A percentile compares a stretch with the other conserved stretches of the same genome.
Conservation (phyloP, 2,113 vertebrate genomes). For the Pelobates fuscus region DNA sequence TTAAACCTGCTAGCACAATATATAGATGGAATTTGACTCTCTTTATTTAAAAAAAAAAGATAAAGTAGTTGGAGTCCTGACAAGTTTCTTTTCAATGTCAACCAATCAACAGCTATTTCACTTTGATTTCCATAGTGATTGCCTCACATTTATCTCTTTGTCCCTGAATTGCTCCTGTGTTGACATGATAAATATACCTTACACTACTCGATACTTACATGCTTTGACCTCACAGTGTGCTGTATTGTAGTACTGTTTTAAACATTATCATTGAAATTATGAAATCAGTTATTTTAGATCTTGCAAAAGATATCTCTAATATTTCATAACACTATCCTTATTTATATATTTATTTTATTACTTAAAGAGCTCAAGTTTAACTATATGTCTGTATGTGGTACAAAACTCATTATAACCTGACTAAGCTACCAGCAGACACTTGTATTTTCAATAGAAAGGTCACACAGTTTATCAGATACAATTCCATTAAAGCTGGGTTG, state of each 20-base stretch:
- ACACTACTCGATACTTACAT: no score
- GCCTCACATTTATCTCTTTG: no score
- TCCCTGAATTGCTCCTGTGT: no score
- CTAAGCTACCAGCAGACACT: slow-evolving; percentile 10
- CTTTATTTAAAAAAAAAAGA: no score
- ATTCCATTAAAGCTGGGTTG: slow-evolving; percentile 21
- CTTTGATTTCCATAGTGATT: no score
- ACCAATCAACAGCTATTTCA: no score
- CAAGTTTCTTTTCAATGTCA: no score
- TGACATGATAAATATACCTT: no score
- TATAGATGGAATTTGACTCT: no score
- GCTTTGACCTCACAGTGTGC: no score
- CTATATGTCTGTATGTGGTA: slow-evolving; percentile 6
- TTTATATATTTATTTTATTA: slow-evolving; percentile 8
- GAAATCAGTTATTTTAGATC: neutral
- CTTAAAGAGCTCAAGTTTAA: neutral
- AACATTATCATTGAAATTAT: neutral
- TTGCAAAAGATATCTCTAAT: neutral
- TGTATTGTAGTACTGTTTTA: neutral
- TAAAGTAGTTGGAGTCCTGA: no score
- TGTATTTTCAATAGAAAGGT: slow-evolving; percentile 32
- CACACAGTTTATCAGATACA: slow-evolving; percentile 11
- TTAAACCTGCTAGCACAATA: no score
- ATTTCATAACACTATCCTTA: slow-evolving; percentile 1
- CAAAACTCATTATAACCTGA: slow-evolving; percentile 24